Conservation (phyloP, 2,888 invertebrate species). For the Drosophila infuscata region DNA sequence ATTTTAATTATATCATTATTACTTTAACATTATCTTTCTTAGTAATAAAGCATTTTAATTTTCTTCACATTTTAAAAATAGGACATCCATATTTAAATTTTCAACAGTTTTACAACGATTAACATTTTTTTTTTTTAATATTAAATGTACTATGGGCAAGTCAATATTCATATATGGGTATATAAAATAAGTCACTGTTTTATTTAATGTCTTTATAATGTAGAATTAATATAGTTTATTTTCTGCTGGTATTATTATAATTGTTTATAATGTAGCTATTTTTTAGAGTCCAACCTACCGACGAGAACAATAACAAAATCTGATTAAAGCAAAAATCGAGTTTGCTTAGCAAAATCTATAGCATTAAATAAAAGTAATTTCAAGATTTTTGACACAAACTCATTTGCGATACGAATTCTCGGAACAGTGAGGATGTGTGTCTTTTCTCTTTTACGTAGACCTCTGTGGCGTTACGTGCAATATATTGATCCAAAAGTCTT, state of each 20-base stretch:
- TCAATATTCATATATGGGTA: neutral
- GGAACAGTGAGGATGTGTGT: conserved; percentile 84
- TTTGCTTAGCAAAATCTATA: conserved; percentile 38
- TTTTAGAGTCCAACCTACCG: neutral
- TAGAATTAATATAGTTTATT: neutral
- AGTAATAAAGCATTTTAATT: neutral
- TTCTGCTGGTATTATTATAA: neutral
- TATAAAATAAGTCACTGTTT: neutral
- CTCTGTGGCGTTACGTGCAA: conserved; percentile 83
- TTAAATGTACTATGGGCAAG: rapidly evolving
- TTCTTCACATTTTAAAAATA: neutral
- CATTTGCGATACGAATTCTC: conserved; percentile 9
- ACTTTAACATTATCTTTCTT: neutral
- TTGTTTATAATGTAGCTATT: neutral
- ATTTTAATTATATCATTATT: no score
- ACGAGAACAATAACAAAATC: neutral
- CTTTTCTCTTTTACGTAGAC: conserved; percentile 85
- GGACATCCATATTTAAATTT: neutral
- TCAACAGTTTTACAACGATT: neutral
- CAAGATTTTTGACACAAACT: conserved; percentile 7
- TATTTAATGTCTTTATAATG: neutral
- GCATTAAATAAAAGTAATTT: conserved; percentile 21
- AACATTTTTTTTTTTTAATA: neutral
- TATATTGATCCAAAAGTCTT: conserved; percentile 68
- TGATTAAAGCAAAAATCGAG: conserved; percentile 17